Evolutionary conservation across 2,113 vertebrate genomes (phyloP), one percentile per base, ranked within the genome.

Genomic region (Dipodomys merriami): DNA sequence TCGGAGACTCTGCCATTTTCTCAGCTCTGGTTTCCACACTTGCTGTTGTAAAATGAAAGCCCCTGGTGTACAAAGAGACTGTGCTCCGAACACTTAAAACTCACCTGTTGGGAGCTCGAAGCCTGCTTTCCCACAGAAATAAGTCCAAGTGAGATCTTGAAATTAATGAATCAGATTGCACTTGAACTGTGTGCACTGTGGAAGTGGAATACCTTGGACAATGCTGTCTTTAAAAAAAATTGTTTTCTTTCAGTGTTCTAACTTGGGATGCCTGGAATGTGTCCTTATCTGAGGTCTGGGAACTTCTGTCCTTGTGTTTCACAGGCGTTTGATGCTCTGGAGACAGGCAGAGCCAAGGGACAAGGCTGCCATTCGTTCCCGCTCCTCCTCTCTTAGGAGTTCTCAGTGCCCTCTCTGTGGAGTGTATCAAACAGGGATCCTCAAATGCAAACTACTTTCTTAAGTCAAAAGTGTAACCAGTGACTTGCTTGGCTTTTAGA

Each of bases 211-310:
- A 65, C 4, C n/a, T 88, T 77, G 35, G 30, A 30, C 10, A 64
- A 62, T 2, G 25, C 0, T 78, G 22, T 67, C 65, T 88, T 86
- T 72, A 64, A 64, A 64, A 64, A 64, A 39, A 73, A 91, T 19
- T 23, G 2, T 82, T 95, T 95, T 84, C 33, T 93, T 65, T 86
- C 57, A 65, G 57, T 2, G 2, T 90, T 76, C 49, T 94, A 49
- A 60, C 8, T 91, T 57, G 89, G 33, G 80, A 80, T 68, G 69
- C 57, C 53, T 83, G 80, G 83, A 80, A 89, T 81, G 73, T 49
- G 68, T 73, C 72, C 83, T 72, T 88, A 62, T 78, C 62, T 44
- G 53, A n/a, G 16, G 64, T 88, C 44, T 65, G 87, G 64, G 30
- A 53, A 83, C 16, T 35, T 33, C 35, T 0, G 2, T 77, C 77